Evolutionary conservation across 2,797 vertebrate genomes (phyloP).

Genomic region (Aphelocoma californica): DNA sequence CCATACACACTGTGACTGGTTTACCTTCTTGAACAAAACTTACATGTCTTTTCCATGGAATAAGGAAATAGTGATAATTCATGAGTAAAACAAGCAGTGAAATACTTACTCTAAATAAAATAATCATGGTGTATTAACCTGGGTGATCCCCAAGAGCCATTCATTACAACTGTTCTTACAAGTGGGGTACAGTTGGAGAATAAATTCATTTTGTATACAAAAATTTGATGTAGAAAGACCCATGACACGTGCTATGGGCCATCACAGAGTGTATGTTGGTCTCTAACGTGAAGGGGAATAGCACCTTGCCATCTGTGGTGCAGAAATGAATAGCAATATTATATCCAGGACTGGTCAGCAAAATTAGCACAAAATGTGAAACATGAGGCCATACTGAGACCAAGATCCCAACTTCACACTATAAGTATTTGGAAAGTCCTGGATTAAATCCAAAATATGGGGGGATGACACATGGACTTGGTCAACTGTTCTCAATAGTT

Average conservation of each 20-base stretch:
- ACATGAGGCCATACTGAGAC: neutral
- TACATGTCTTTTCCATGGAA: neutral
- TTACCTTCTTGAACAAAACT: neutral
- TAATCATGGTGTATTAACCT: neutral
- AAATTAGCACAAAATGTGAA: neutral
- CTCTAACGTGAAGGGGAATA: neutral
- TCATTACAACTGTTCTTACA: neutral
- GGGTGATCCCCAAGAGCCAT: neutral
- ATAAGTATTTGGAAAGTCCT: neutral
- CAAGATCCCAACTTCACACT: neutral
- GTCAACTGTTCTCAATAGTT: neutral
- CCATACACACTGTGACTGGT: neutral
- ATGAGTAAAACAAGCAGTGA: neutral
- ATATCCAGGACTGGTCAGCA: neutral
- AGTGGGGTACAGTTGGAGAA: neutral
- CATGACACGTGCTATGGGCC: neutral
- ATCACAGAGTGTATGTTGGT: neutral
- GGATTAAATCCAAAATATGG: neutral
- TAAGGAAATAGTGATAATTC: neutral
- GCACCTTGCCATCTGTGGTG: neutral
- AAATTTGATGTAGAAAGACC: neutral
- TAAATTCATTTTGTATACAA: neutral
- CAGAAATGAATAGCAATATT: neutral
- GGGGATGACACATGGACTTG: neutral
- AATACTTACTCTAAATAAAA: neutral